Evolutionary conservation across 2,888 invertebrate species (phyloP), one percentile per base, ranked within the genome.

Genomic region (Luffia ferchaultella): DNA sequence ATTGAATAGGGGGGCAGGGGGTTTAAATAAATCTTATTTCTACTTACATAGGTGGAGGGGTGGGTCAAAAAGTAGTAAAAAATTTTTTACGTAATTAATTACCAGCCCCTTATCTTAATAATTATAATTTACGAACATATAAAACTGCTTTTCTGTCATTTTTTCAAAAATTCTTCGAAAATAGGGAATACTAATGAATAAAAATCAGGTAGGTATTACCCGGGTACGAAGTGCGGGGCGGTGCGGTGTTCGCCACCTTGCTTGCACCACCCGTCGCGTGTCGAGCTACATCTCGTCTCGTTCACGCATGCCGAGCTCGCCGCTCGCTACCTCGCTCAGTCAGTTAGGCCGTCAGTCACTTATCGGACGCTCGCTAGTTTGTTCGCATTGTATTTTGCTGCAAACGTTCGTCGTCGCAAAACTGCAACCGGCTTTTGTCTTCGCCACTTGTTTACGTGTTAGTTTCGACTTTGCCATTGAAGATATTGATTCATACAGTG

Each of bases 401-500:
- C 57, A 16, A 30, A 18, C 63, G 64, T 56, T 65, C n/a, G 57
- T 40, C 49, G 42, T 20, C 3, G 42, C 18, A 58, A 67, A 65
- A 64, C 71, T 73, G 5, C 68, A 62, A 66, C 75, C 72, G 73
- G 74, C 68, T 77, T 68, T 77, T 79, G 75, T 74, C 73, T 74
- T 66, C 66, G 65, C 65, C 68, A 65, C 68, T 41, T 63, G 51
- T 44, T 45, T 44, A 63, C 65, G 60, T 7, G 30, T 30, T 30
- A n/a, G 70, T 68, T 69, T 71, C 62, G 65, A 69, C 65, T 60
- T 63, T 64, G 62, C 60, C 64, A 60, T 66, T 66, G 65, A 69
- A 73, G 70, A 74, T 72, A 68, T 61, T 62, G 66, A 70, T 73
- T 68, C 64, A 76, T 79, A 72, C 66, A 70, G 79, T 80, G 77